These are phyloP conservation scores for Kryptolebias ocellatus DNA, from an alignment of 2,797 vertebrate species.

Conservation along the genomic window DNA sequence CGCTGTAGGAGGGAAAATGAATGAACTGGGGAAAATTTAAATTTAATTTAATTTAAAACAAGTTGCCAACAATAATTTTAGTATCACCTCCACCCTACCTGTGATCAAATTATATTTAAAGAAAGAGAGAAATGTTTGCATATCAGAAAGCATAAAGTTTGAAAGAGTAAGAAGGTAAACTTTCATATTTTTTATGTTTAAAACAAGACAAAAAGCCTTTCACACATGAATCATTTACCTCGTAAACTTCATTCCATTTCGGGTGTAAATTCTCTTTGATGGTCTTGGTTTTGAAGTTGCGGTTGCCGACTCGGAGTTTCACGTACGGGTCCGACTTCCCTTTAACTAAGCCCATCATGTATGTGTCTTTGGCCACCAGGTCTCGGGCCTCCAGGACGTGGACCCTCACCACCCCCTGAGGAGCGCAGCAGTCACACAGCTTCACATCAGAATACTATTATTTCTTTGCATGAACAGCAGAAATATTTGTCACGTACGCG, in stretches of 20 bases:
- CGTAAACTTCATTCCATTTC: constrained; percentile 90
- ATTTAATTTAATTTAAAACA: too few relatives aligned
- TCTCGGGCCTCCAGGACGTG: constrained; percentile 88
- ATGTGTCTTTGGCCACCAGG: constrained; percentile 90
- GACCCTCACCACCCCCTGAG: constrained; percentile 91
- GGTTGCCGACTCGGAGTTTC: constrained; percentile 85
- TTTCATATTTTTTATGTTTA: too few relatives aligned
- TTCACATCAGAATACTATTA: background rate
- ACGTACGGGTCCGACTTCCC: constrained; percentile 95
- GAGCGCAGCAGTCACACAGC: background rate
- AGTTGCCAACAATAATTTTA: too few relatives aligned
- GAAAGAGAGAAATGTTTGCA: too few relatives aligned
- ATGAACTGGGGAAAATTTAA: too few relatives aligned
- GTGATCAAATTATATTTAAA: too few relatives aligned
- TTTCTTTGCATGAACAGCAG: background rate
- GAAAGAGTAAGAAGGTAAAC: too few relatives aligned
- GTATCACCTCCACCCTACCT: too few relatives aligned
- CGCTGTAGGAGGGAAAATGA: too few relatives aligned
- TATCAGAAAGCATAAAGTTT: too few relatives aligned
- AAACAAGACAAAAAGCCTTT: too few relatives aligned
- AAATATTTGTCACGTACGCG: constrained; percentile 78
- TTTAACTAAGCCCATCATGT: constrained; percentile 88
- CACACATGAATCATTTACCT: constrained; percentile 78
- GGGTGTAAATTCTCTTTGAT: constrained; percentile 88
- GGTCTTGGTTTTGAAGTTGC: constrained; percentile 85